These are phyloP conservation scores for Tromatobia lineatoria DNA, from an alignment of 2,888 invertebrate species.

Conservation along the genomic window DNA sequence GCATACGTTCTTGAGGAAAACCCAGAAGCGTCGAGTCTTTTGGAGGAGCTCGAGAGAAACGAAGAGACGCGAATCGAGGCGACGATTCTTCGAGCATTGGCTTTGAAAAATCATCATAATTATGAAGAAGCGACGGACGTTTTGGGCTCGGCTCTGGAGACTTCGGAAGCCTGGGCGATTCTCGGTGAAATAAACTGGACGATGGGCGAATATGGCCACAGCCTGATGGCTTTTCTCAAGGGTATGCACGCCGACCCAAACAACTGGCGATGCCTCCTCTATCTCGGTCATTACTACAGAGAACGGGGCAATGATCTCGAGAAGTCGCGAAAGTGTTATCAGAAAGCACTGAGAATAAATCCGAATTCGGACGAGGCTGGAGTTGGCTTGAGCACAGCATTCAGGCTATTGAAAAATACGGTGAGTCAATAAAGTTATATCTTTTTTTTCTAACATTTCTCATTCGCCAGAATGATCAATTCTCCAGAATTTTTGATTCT, in stretches of 20 bases:
- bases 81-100: constrained; percentile 86
- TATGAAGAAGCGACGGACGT: constrained; percentile 87
- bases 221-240: constrained; percentile 89
- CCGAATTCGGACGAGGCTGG: constrained; percentile 89
- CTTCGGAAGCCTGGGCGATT: constrained; percentile 87
- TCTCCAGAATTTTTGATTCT: no score
- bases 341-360: constrained; percentile 93
- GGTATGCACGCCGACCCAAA: constrained; percentile 89
- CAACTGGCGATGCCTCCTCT: constrained; percentile 90
- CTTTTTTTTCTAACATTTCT: background rate
- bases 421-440: constrained; percentile 80
- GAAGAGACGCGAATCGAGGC: constrained; percentile 74
- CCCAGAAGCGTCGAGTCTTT: constrained; percentile 81
- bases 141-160: constrained; percentile 85
- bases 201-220: constrained; percentile 87
- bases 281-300: constrained; percentile 92
- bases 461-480: background rate
- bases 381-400: constrained; percentile 91
- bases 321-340: constrained; percentile 93
- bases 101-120: constrained; percentile 86
- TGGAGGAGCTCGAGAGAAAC: constrained; percentile 81
- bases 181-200: constrained; percentile 89
- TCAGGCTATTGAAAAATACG: constrained; percentile 89
- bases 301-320: constrained; percentile 88
- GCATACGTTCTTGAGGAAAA: constrained; percentile 85